A percentile compares a stretch with the other conserved stretches of the same genome.
phyloP scores from a whole-genome alignment of 2,797 vertebrate species.

The Poeciliopsis turneri region DNA sequence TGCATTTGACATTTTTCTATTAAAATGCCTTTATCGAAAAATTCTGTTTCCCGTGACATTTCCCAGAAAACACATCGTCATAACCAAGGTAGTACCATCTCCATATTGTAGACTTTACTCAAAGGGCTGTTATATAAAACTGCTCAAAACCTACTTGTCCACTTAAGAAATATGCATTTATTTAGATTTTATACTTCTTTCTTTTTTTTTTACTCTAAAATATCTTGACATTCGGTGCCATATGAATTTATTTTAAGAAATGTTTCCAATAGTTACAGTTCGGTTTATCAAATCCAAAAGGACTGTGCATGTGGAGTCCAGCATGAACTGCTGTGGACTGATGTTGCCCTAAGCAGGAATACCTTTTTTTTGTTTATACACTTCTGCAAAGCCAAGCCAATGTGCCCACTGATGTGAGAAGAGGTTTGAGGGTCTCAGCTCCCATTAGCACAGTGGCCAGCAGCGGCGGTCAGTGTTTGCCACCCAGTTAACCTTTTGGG shows the following conservation, averaged over 20 bases:
- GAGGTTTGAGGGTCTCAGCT: conserved; percentile 21
- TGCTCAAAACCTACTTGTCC: not conserved
- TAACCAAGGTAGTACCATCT: not conserved
- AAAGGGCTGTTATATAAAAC: not conserved
- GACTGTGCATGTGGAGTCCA: not conserved
- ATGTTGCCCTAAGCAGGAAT: not conserved
- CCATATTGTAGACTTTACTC: not conserved
- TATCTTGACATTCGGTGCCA: not conserved
- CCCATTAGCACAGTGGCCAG: conserved; percentile 39
- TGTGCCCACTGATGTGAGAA: conserved; percentile 11
- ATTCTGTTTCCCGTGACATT: not conserved
- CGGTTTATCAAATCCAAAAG: not conserved
- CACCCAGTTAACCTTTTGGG: conserved; percentile 13
- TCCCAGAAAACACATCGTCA: not conserved
- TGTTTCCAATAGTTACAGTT: not conserved
- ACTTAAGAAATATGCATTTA: not conserved
- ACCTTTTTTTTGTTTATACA: conserved; percentile 7
- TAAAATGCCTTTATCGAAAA: not conserved
- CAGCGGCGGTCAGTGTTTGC: conserved; percentile 6
- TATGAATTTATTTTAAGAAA: not conserved
- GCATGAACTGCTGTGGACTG: not conserved
- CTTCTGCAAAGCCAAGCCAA: conserved; percentile 13
- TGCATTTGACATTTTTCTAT: not conserved
- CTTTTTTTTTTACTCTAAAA: not conserved
- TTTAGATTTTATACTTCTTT: not conserved